Evolutionary conservation across 2,113 vertebrate genomes (phyloP), one percentile per base, ranked within the genome.

Genomic region (Amblyornis subalaris): DNA sequence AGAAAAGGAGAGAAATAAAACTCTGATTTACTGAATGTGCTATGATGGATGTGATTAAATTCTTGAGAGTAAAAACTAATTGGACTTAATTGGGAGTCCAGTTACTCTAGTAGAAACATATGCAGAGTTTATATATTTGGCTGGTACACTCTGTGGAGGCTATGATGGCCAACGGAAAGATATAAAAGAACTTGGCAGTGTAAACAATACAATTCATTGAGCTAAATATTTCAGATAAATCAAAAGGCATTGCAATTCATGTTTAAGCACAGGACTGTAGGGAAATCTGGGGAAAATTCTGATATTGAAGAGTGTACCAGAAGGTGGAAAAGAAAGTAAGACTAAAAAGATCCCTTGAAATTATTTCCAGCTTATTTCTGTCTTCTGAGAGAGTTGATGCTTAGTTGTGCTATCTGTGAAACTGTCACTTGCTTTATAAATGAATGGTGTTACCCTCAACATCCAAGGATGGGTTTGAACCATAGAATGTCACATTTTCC

Each of bases 31-130:
- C 89, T 95, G 88, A 97, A 94, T 81, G 54, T 87, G 44, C 82
- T 90, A 75, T n/a, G 83, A 92, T 82, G 95, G 79, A 93, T 78
- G 79, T 95, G 92, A 97, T 76, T 93, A 91, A 97, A 94, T 97
- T 97, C 82, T 96, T 97, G 95, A 95, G 94, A 85, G 23, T 87
- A 57, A 95, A 94, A 93, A 74, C 64, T 96, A 96, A 95, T 96
- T 96, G 65, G 90, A 93, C 88, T 50, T 97, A 97, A 96, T 96
- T 97, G 94, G 29, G 40, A 95, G 95, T 50, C 72, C 83, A 88
- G 65, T 97, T 97, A 76, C 90, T 97, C 96, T 90, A 96, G 93
- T 89, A 95, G 93, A 94, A 96, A 96, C 94, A 93, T 90, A 91
- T 94, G 90, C 82, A 95, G 64, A 87, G 55, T 96, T 97, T 96